A percentile compares a stretch with the other conserved stretches of the same genome.
Conservation (phyloP, 2,797 vertebrate species). For the Schizopygopsis malacanthus region DNA sequence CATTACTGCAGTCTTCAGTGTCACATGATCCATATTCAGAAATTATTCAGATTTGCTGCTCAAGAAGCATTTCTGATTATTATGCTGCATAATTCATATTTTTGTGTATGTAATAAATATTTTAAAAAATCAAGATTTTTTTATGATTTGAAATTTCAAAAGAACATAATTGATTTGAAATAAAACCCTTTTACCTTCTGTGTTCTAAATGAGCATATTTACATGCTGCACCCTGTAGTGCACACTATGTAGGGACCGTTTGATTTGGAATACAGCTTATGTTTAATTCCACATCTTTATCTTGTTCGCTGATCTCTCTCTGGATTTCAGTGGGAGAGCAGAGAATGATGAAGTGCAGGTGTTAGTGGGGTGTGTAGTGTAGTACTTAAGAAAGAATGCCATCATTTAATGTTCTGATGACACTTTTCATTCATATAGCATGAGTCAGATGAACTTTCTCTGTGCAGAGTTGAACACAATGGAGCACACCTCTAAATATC, state of each 20-base stretch:
- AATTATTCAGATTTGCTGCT: background rate
- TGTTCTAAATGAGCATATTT: background rate
- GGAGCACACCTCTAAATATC: background rate
- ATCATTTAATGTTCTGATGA: background rate
- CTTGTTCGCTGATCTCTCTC: background rate
- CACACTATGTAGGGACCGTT: background rate
- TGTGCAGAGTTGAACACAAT: background rate
- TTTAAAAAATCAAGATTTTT: too few species aligned
- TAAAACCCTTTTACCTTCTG: background rate
- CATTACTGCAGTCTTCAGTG: background rate
- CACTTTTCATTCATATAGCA: background rate
- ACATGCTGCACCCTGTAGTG: background rate
- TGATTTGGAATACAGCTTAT: background rate
- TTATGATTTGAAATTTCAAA: background rate
- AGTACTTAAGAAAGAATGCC: background rate
- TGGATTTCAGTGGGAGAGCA: background rate
- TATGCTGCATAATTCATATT: background rate
- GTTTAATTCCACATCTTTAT: background rate
- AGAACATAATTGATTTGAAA: too few species aligned
- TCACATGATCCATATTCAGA: background rate
- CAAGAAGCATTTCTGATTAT: background rate
- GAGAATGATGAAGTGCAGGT: background rate
- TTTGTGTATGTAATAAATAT: background rate
- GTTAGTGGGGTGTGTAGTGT: conserved; percentile 10
- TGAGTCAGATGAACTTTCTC: background rate